Evolutionary conservation across 2,797 vertebrate species (phyloP).

Genomic region (Hydrolagus colliei): DNA sequence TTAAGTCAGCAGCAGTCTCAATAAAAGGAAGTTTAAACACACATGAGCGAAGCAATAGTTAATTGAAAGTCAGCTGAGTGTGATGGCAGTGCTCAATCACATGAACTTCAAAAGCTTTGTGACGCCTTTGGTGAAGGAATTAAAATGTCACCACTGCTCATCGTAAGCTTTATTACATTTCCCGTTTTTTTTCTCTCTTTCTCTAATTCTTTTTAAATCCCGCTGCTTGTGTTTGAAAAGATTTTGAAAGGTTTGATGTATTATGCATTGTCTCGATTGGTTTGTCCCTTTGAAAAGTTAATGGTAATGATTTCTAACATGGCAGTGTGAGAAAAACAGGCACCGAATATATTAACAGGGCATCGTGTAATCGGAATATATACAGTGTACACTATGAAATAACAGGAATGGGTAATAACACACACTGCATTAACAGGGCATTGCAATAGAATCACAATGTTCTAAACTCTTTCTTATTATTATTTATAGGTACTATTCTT

Average conservation of each 20-base stretch:
- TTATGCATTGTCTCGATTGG: conserved; percentile 22
- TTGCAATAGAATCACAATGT: no score
- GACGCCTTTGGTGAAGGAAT: conserved; percentile 14
- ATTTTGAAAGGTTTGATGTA: conserved; percentile 26
- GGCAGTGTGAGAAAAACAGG: neutral
- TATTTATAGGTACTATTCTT: no score
- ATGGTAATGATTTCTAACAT: conserved; percentile 11
- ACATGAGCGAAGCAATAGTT: conserved; percentile 21
- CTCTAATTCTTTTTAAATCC: conserved; percentile 22
- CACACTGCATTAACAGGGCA: no score
- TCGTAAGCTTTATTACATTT: conserved; percentile 30
- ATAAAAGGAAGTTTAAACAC: conserved; percentile 8
- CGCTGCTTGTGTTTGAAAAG: conserved; percentile 16
- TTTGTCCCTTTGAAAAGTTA: conserved; percentile 26
- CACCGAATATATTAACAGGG: neutral
- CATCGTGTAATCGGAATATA: neutral
- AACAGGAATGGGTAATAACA: no score
- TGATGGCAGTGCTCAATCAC: conserved; percentile 5
- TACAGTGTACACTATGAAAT: no score
- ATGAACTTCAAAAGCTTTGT: neutral
- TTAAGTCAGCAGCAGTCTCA: neutral
- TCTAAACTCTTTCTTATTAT: no score
- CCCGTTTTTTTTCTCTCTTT: neutral
- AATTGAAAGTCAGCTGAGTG: conserved; percentile 28
- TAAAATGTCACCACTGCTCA: conserved; percentile 27